Conservation (phyloP, 1,140 invertebrate species). For the Meteorus sp. region DNA sequence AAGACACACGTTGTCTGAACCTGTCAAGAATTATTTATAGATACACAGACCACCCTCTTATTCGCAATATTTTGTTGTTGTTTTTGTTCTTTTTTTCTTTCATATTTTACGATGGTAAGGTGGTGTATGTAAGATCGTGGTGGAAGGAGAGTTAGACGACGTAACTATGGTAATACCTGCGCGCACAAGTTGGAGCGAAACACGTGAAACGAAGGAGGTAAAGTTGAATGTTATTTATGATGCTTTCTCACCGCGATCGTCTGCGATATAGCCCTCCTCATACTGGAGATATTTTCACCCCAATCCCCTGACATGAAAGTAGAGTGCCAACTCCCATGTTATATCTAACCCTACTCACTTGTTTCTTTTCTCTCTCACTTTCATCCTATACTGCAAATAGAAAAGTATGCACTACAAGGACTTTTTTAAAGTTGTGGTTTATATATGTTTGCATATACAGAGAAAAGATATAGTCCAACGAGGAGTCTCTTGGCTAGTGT, state of each 20-base stretch:
- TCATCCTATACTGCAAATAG: no score
- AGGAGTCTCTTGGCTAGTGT: no score
- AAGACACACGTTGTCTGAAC: background rate
- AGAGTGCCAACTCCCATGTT: no score
- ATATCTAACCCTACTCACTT: no score
- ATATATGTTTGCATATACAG: background rate
- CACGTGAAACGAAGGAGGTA: constrained; percentile 25
- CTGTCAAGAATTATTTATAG: constrained; percentile 13
- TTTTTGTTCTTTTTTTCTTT: constrained; percentile 34
- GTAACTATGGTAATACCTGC: constrained; percentile 17
- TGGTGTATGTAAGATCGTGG: constrained; percentile 5
- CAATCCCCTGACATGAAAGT: background rate
- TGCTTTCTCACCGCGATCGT: constrained; percentile 41
- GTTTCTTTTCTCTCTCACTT: no score
- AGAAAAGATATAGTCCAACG: background rate
- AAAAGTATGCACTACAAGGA: constrained; percentile 9
- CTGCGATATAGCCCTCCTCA: background rate
- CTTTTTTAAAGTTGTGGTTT: constrained; percentile 11
- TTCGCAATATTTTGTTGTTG: constrained; percentile 51
- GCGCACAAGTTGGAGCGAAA: constrained; percentile 22
- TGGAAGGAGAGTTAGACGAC: constrained; percentile 33
- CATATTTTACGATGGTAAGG: constrained; percentile 4
- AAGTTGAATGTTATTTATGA: constrained; percentile 54
- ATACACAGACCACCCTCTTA: constrained; percentile 49
- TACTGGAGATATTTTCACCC: constrained; percentile 6